A percentile compares a stretch with the other conserved stretches of the same genome.
These are phyloP conservation scores for Pantherophis vulpinus DNA, from an alignment of 2,797 vertebrate genomes.

Conservation along the genomic window DNA sequence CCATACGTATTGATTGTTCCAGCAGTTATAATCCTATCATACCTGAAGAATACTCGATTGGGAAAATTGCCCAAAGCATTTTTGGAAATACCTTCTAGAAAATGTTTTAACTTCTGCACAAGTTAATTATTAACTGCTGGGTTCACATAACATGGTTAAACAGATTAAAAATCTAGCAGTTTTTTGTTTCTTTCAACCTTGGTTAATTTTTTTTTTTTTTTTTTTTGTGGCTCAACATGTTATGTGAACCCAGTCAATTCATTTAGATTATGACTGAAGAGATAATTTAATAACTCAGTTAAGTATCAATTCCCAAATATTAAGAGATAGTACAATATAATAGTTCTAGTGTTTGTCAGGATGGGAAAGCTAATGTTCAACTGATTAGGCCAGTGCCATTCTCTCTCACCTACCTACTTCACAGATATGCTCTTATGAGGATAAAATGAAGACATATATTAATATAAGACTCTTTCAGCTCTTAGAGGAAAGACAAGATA, in stretches of 20 bases:
- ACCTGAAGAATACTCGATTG: background rate
- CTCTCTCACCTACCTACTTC: background rate
- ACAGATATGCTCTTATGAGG: background rate
- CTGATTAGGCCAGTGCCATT: background rate
- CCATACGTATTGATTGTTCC: background rate
- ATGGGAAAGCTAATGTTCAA: background rate
- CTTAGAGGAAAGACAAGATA: background rate
- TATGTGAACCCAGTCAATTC: background rate
- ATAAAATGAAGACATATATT: background rate
- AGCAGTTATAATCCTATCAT: background rate
- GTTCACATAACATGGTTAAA: background rate
- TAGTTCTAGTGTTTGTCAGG: background rate
- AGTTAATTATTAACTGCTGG: background rate
- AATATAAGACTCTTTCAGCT: background rate
- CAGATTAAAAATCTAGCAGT: background rate
- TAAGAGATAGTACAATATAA: background rate
- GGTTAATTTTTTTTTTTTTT: background rate
- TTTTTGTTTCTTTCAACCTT: background rate
- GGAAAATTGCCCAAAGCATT: background rate
- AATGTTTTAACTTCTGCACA: background rate
- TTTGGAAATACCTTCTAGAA: background rate
- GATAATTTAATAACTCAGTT: background rate
- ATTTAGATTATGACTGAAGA: background rate
- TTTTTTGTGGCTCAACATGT: background rate
- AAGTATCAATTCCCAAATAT: background rate